Conservation (phyloP, 2,888 invertebrate genomes). For the Escarpia spicata region DNA sequence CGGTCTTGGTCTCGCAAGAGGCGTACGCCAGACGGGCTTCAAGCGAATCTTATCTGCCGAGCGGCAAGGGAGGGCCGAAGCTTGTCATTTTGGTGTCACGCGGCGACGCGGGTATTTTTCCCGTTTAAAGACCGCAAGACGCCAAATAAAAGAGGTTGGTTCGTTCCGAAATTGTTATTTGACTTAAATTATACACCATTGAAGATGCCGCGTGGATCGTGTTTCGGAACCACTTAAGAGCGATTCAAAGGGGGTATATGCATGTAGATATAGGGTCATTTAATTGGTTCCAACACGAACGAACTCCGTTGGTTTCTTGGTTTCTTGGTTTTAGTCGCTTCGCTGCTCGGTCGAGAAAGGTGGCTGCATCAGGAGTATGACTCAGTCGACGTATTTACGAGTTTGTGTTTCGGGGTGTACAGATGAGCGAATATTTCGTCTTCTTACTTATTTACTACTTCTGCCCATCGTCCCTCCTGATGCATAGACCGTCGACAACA, state of each 20-base stretch:
- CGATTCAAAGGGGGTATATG: neutral
- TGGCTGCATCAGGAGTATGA: neutral
- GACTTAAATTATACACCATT: neutral
- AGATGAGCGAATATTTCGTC: neutral
- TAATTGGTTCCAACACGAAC: slow-evolving; percentile 16
- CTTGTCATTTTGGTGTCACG: neutral
- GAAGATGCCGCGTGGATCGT: neutral
- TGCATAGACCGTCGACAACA: too few relatives aligned
- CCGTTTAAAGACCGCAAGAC: neutral
- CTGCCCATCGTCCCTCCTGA: neutral
- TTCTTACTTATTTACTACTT: neutral
- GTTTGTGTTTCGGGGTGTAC: neutral
- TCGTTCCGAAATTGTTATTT: neutral
- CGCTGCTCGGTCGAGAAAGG: neutral
- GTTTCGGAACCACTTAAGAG: neutral
- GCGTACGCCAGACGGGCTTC: slow-evolving; percentile 1
- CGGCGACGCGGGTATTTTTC: neutral
- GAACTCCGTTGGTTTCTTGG: neutral
- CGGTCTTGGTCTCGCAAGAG: neutral
- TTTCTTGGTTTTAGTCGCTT: neutral
- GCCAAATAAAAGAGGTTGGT: neutral
- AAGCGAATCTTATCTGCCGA: neutral
- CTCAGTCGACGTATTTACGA: neutral
- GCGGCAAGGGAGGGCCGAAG: neutral
- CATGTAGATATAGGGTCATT: neutral